phyloP scores from a whole-genome alignment of 2,888 invertebrate species.

The Agapetus fuscipes region DNA sequence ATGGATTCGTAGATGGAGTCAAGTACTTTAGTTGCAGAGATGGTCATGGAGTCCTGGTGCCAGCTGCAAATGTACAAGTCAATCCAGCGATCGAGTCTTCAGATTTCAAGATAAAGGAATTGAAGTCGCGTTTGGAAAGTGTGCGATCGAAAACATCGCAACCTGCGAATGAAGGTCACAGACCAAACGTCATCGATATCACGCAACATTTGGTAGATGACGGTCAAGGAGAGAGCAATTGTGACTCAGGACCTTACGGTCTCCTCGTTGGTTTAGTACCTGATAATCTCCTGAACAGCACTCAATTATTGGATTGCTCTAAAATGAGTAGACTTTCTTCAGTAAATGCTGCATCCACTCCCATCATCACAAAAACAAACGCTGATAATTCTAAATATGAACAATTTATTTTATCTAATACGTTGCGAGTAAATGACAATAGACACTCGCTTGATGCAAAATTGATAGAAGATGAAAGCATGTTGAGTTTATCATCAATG shows the following conservation, averaged over 20 bases:
- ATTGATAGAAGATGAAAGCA: no score
- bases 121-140: slow-evolving; percentile 33
- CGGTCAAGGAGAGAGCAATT: slow-evolving; percentile 32
- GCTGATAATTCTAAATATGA: no score
- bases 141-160: slow-evolving; percentile 9
- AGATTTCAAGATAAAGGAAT: slow-evolving; percentile 38
- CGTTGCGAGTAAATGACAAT: no score
- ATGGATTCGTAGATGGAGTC: slow-evolving; percentile 51
- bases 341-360: slow-evolving; percentile 5
- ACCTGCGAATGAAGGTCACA: slow-evolving; percentile 32
- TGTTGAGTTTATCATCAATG: no score
- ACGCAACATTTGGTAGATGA: slow-evolving; percentile 39
- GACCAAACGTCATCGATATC: slow-evolving; percentile 37
- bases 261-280: slow-evolving; percentile 43
- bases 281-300: not conserved
- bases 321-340: slow-evolving; percentile 7
- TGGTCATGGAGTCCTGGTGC: slow-evolving; percentile 53
- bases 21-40: slow-evolving; percentile 52
- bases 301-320: not conserved
- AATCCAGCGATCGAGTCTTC: no score
- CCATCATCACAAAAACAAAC: not conserved
- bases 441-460: no score
- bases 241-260: slow-evolving; percentile 50
- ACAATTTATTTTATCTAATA: no score
- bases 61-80: slow-evolving; percentile 48